These are phyloP conservation scores for Drosophila putrida DNA, from an alignment of 2,888 invertebrate genomes.

Conservation along the genomic window DNA sequence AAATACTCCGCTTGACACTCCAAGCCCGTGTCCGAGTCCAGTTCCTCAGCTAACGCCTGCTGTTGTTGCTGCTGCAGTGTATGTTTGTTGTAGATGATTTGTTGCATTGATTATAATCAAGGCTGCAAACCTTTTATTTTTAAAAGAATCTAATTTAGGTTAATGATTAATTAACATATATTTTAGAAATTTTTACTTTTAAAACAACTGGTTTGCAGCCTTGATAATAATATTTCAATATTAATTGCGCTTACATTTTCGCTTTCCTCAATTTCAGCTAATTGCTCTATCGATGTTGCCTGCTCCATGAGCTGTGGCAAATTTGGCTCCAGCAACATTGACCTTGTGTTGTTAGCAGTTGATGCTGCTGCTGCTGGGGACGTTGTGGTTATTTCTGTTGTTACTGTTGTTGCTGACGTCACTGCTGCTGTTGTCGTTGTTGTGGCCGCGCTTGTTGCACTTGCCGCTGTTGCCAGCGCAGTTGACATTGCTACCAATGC, in stretches of 20 bases:
- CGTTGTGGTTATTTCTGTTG: constrained; percentile 7
- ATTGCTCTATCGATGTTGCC: constrained; percentile 18
- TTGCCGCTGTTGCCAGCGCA: constrained; percentile 48
- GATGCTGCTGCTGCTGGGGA: constrained; percentile 3
- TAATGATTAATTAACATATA: no score
- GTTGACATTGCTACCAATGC: constrained; percentile 77
- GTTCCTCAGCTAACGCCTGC: constrained; percentile 20
- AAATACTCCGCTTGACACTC: constrained; percentile 43
- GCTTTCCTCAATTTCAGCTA: constrained; percentile 24
- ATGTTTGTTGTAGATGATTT: no score
- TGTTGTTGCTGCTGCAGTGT: constrained; percentile 1
- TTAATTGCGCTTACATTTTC: constrained; percentile 17
- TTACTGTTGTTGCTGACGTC: constrained; percentile 18
- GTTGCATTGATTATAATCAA: no score
- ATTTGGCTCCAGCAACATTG: constrained; percentile 45
- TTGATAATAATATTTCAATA: no score
- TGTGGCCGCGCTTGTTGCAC: constrained; percentile 22
- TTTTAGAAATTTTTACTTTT: no score
- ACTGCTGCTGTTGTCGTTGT: constrained; percentile 10
- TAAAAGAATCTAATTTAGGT: no score
- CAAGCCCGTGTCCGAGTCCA: constrained; percentile 34
- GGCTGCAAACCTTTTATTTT: background rate
- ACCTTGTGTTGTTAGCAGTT: constrained; percentile 12
- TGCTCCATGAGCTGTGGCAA: constrained; percentile 44
- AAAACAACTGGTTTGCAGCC: no score